A percentile compares a stretch with the other conserved stretches of the same genome.
Conservation (phyloP, 1,140 invertebrate species). For the Drosophila tropicalis region DNA sequence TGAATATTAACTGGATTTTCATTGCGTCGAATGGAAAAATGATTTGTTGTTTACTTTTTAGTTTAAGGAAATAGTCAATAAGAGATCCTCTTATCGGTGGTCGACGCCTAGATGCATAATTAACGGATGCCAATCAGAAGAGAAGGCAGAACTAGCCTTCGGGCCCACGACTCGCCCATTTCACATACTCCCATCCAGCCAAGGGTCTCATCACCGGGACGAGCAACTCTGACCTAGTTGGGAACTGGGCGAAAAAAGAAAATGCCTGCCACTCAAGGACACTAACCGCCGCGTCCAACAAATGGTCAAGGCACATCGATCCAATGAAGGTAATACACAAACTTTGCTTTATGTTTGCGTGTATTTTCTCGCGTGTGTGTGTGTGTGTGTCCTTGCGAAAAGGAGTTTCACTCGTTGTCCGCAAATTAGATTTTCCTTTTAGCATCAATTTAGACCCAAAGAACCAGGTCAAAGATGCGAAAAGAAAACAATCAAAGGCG, state of each 20-base stretch:
- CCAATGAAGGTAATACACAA: background rate
- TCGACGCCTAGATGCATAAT: background rate
- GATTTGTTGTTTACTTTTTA: background rate
- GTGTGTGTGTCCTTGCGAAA: slow-evolving; percentile 17
- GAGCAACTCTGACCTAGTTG: slow-evolving; percentile 51
- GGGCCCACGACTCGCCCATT: background rate
- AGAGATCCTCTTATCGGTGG: background rate
- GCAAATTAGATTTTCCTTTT: slow-evolving; percentile 23
- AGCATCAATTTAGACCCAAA: slow-evolving; percentile 4
- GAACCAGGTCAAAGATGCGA: slow-evolving; percentile 22
- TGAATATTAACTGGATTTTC: too few relatives aligned
- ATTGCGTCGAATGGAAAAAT: background rate
- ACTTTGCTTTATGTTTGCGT: background rate
- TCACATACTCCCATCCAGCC: background rate
- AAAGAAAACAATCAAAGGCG: slow-evolving; percentile 15
- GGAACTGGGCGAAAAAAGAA: slow-evolving; percentile 26
- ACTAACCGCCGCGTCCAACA: slow-evolving; percentile 36
- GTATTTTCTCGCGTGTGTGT: too few relatives aligned
- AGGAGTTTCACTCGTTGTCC: slow-evolving; percentile 20
- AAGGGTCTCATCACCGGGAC: background rate
- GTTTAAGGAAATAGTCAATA: background rate
- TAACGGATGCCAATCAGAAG: background rate
- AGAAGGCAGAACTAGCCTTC: background rate
- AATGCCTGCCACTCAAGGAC: slow-evolving; percentile 44
- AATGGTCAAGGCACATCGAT: slow-evolving; percentile 61